These are phyloP conservation scores for Metallyticus violacea DNA, from an alignment of 2,888 invertebrate species.

Conservation along the genomic window DNA sequence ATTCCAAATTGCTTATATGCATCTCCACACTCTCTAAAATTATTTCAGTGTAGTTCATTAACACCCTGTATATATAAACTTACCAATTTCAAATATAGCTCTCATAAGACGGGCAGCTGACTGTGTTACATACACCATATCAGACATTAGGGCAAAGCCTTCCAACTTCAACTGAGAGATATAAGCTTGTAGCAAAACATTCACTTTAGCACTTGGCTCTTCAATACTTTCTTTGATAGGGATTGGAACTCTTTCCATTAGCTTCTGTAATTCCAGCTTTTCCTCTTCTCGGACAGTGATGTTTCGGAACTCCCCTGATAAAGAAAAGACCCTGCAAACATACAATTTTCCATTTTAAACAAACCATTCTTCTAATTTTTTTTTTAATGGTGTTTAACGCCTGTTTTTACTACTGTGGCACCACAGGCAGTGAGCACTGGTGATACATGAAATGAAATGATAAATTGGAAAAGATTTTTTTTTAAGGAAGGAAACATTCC, in stretches of 20 bases:
- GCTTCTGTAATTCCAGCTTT: slow-evolving; percentile 91
- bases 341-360: background rate
- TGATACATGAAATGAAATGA: too few relatives aligned
- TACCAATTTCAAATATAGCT: slow-evolving; percentile 91
- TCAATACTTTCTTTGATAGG: slow-evolving; percentile 99
- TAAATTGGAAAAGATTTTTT: too few relatives aligned
- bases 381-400: too few relatives aligned
- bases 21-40: too few relatives aligned
- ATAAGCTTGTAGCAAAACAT: slow-evolving; percentile 93
- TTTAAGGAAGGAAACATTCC: too few relatives aligned
- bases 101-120: slow-evolving; percentile 92
- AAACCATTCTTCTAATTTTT: too few relatives aligned
- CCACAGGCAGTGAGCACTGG: too few relatives aligned
- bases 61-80: too few relatives aligned
- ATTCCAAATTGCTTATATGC: too few relatives aligned
- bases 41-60: too few relatives aligned
- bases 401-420: too few relatives aligned
- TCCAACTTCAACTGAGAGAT: slow-evolving; percentile 97
- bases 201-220: slow-evolving; percentile 95
- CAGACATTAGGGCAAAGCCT: slow-evolving; percentile 97
- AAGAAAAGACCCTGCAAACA: slow-evolving; percentile 78
- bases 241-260: slow-evolving; percentile 95
- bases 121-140: slow-evolving; percentile 99
- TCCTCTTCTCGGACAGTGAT: slow-evolving; percentile 94
- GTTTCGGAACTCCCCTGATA: slow-evolving; percentile 94